Evolutionary conservation across 2,113 vertebrate genomes (phyloP).

Genomic region (Recurvirostra avosetta): DNA sequence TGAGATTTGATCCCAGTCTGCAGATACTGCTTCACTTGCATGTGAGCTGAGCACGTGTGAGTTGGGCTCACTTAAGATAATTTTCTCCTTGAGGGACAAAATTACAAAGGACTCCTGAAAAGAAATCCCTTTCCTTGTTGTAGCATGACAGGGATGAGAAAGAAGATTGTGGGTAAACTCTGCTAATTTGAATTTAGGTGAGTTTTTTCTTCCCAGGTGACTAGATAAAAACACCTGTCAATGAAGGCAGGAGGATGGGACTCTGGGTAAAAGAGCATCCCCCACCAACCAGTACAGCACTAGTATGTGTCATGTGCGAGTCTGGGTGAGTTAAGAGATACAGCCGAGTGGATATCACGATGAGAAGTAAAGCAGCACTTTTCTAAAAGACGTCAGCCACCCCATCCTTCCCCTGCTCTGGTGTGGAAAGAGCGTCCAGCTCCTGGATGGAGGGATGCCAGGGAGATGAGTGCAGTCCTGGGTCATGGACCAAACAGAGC

Average conservation of each 20-base stretch:
- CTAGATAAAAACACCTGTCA: neutral
- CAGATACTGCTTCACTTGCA: neutral
- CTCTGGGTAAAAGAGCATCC: neutral
- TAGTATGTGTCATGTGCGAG: neutral
- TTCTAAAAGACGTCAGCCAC: neutral
- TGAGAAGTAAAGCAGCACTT: neutral
- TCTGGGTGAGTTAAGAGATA: neutral
- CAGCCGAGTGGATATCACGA: neutral
- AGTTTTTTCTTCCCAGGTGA: neutral
- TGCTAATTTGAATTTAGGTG: neutral
- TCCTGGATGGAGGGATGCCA: neutral
- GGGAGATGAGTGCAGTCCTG: too few relatives aligned
- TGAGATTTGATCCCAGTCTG: neutral
- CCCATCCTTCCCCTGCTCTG: accelerated
- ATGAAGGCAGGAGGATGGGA: neutral
- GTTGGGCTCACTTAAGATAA: neutral
- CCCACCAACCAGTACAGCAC: neutral
- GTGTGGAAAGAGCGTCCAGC: neutral
- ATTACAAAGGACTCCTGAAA: neutral
- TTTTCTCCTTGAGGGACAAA: neutral
- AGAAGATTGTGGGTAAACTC: neutral
- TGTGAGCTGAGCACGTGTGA: neutral
- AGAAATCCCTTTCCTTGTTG: neutral
- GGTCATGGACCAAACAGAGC: neutral
- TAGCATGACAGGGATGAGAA: neutral